phyloP scores from a whole-genome alignment of 2,797 vertebrate species.

The Helostoma temminkii region DNA sequence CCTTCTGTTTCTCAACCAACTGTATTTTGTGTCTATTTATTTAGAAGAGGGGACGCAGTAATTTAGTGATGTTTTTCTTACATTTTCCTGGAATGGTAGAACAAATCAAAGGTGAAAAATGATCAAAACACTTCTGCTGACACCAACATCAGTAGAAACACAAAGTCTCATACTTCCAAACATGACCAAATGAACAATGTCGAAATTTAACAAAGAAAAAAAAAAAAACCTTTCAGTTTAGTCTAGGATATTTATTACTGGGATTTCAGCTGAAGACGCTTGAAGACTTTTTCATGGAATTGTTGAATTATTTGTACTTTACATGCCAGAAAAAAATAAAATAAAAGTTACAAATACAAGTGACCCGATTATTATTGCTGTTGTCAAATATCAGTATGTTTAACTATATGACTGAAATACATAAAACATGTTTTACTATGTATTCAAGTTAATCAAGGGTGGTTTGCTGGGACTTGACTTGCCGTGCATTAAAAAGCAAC shows the following conservation, averaged over 20 bases:
- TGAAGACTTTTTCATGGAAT: conserved; percentile 99
- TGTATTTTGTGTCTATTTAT: conserved; percentile 91
- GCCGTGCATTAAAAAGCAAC: neutral
- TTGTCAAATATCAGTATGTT: conserved; percentile 31
- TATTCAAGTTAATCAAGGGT: neutral
- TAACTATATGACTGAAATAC: neutral
- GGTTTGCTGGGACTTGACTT: conserved; percentile 2
- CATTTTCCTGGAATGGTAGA: conserved; percentile 90
- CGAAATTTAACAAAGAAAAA: conserved; percentile 85
- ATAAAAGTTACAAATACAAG: conserved; percentile 93
- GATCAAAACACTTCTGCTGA: conserved; percentile 83
- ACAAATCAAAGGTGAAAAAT: conserved; percentile 83
- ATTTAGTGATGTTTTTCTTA: conserved; percentile 89
- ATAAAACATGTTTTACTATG: neutral
- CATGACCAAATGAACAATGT: conserved; percentile 87
- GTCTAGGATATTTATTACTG: conserved; percentile 97
- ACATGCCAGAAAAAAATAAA: conserved; percentile 97
- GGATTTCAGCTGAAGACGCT: conserved; percentile 95
- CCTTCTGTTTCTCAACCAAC: conserved; percentile 88
- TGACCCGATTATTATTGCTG: conserved; percentile 53
- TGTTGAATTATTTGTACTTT: conserved; percentile 99
- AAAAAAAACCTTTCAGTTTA: conserved; percentile 92
- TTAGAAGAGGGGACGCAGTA: conserved; percentile 90
- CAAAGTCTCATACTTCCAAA: conserved; percentile 88
- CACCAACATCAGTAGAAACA: conserved; percentile 72